Evolutionary conservation across 1,140 invertebrate species (phyloP), one percentile per base, ranked within the genome.

Genomic region (Agraylea sexmaculata): DNA sequence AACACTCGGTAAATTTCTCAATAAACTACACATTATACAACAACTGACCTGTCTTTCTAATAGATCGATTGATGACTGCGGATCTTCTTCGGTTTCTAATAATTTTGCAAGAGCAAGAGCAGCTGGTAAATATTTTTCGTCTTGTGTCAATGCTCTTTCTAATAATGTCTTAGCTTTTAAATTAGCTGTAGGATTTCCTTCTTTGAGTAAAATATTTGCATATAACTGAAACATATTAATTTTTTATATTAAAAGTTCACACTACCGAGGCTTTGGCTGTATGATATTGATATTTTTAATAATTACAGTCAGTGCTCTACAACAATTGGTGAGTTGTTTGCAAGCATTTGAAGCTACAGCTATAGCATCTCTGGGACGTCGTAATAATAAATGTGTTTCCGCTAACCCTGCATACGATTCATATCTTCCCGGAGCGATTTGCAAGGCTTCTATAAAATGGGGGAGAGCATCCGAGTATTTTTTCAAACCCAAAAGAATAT

Each of bases 401-500:
- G 83, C 74, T 19, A 84, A 56, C 16, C 80, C 80, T 61, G 79
- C 75, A 50, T 85, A 74, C 3, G 74, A 70, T 54, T 85, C 82
- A 44, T 68, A 72, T 45, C 69, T 60, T 43, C 66, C 62, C 2
- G 68, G 65, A 49, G 70, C 68, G 25, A 71, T 58, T 50, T 77
- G 71, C 47, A 80, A 67, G 0, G 80, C 83, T 58, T 86, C 80
- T 47, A 77, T 66, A 57, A 82, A 85, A 54, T 80, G 75, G 27
- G 69, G 60, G 2, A 77, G 65, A 5, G 83, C 80, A 45, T 85
- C 81, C 38, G 73, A 69, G 49, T 71, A 73, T 46, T 81, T 82
- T 53, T 82, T 83, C 32, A 83, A 59, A 45, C 83, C 75, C 19
- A 79, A 59, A 2, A 86, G 60, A 29, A 82, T 73, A 49, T 71